Conservation (phyloP, 2,888 invertebrate genomes). For the Odontothrips loti region DNA sequence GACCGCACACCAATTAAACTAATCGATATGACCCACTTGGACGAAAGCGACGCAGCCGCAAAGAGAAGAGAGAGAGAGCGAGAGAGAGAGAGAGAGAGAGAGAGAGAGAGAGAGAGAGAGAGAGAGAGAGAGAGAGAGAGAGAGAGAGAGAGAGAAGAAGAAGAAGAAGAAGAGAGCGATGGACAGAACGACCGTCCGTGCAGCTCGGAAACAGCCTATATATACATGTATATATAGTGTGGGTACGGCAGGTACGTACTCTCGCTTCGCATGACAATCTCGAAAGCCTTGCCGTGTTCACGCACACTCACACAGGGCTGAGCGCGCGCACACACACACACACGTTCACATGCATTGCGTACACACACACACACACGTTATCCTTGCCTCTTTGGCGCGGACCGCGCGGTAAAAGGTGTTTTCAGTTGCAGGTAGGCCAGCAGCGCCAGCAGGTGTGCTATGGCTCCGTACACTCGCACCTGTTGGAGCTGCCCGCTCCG, state of each 20-base stretch:
- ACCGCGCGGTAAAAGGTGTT: slow-evolving; percentile 17
- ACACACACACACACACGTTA: slow-evolving; percentile 6
- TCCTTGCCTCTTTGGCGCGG: not conserved
- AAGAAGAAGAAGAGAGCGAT: not conserved
- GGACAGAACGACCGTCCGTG: not conserved
- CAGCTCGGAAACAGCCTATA: not conserved
- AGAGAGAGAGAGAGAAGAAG: not conserved
- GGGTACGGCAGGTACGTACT: not conserved
- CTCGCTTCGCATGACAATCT: slow-evolving; percentile 18
- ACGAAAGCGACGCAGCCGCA: too few species aligned
- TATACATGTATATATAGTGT: not conserved
- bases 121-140: not conserved
- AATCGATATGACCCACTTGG: not conserved
- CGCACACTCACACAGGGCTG: not conserved
- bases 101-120: slow-evolving; percentile 14
- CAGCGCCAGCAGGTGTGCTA: not conserved
- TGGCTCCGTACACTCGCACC: not conserved
- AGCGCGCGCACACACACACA: not conserved
- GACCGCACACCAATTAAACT: not conserved
- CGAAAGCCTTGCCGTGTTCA: slow-evolving; percentile 19
- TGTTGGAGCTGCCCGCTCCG: not conserved
- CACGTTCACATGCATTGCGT: not conserved
- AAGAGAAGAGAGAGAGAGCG: slow-evolving; percentile 9
- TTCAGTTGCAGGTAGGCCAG: not conserved
- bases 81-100: slow-evolving; percentile 6